Evolutionary conservation across 1,140 invertebrate species (phyloP).

Genomic region (Sminthurides bifidus): DNA sequence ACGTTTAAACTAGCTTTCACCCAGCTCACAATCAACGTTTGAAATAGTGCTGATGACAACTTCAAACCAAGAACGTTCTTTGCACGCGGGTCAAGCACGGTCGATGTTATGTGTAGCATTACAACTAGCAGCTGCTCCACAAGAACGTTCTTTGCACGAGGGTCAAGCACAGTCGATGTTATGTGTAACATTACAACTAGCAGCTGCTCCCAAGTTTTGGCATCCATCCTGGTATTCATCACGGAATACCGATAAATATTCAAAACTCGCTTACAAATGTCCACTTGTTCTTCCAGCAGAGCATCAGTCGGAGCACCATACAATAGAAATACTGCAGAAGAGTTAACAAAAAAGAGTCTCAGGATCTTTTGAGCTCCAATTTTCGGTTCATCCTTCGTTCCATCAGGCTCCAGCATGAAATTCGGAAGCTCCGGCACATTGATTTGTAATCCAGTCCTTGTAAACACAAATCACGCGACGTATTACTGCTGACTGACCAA

Average conservation of each 20-base stretch:
- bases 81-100: conserved; percentile 64
- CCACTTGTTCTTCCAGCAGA: conserved; percentile 78
- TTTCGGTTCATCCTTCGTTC: conserved; percentile 33
- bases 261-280: conserved; percentile 88
- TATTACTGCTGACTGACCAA: conserved; percentile 73
- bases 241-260: conserved; percentile 96
- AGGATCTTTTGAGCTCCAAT: conserved; percentile 52
- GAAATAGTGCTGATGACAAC: conserved; percentile 39
- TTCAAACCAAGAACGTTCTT: not conserved
- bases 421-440: conserved; percentile 68
- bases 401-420: conserved; percentile 75
- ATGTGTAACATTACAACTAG: conserved; percentile 78
- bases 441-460: conserved; percentile 90
- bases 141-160: conserved; percentile 40
- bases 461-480: conserved; percentile 84
- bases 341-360: conserved; percentile 89
- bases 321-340: conserved; percentile 81
- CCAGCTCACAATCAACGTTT: conserved; percentile 95
- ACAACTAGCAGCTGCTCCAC: conserved; percentile 43
- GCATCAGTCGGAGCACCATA: conserved; percentile 38
- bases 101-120: conserved; percentile 80
- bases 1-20: conserved; percentile 95
- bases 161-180: conserved; percentile 75
- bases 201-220: conserved; percentile 82
- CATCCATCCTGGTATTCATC: conserved; percentile 88